These are phyloP conservation scores for Todiramphus saurophagus DNA, from an alignment of 2,113 vertebrate species.

Conservation along the genomic window DNA sequence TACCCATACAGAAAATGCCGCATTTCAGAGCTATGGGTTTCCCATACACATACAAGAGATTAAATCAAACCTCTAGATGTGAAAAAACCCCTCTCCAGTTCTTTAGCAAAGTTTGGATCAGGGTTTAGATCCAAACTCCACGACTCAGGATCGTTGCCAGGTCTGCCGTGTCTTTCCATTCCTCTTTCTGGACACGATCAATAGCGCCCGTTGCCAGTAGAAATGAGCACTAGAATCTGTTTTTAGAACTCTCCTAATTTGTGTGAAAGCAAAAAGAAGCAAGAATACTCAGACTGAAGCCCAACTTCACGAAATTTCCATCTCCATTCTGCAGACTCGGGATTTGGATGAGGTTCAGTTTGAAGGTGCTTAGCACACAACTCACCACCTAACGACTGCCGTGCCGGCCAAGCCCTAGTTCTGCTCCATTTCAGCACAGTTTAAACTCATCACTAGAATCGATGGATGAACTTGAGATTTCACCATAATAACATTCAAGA, in stretches of 20 bases:
- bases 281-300: not conserved
- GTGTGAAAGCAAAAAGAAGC: not conserved
- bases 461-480: not conserved
- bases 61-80: not conserved
- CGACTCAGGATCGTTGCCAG: not conserved
- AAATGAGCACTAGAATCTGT: not conserved
- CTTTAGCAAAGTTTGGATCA: not conserved
- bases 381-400: not conserved
- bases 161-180: slow-evolving; percentile 42
- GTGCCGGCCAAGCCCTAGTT: not conserved
- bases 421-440: not conserved
- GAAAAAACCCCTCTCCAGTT: not conserved
- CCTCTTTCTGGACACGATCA: slow-evolving; percentile 42
- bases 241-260: slow-evolving; percentile 52
- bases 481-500: not conserved
- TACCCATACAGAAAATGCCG: not conserved
- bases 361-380: slow-evolving; percentile 19
- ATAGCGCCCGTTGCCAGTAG: not conserved
- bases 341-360: slow-evolving; percentile 24
- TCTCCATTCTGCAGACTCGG: not conserved
- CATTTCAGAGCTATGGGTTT: not conserved
- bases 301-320: not conserved
- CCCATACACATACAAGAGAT: not conserved
- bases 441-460: not conserved
- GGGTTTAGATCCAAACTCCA: not conserved